These are phyloP conservation scores for Eremobia ochroleuca DNA, from an alignment of 2,888 invertebrate genomes.

Conservation along the genomic window DNA sequence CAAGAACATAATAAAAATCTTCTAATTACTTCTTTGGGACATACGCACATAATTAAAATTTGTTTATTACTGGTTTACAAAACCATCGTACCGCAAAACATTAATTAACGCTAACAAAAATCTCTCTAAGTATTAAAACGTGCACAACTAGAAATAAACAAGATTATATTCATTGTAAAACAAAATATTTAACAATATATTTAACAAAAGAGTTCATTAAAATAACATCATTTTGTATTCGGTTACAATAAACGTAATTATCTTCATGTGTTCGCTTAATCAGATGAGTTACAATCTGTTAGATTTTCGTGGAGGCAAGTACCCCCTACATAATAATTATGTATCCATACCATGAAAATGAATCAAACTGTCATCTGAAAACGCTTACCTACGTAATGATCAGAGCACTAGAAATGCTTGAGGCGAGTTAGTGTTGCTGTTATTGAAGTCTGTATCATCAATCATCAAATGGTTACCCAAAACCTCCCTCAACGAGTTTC, in stretches of 20 bases:
- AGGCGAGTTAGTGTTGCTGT: neutral
- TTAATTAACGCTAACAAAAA: slow-evolving; percentile 21
- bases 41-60: neutral
- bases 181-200: neutral
- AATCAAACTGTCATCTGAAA: slow-evolving; percentile 6
- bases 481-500: too few relatives aligned
- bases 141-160: slow-evolving; percentile 4
- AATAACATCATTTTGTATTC: neutral
- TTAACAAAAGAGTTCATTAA: slow-evolving; percentile 8
- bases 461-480: neutral
- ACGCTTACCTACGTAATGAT: too few relatives aligned
- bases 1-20: neutral
- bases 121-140: slow-evolving; percentile 9
- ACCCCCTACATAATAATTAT: too few relatives aligned
- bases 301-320: neutral
- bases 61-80: slow-evolving; percentile 3
- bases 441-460: too few relatives aligned
- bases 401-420: neutral
- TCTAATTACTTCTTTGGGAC: neutral
- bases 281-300: slow-evolving; percentile 5
- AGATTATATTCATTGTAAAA: neutral
- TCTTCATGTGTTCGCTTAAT: slow-evolving; percentile 2
- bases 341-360: neutral
- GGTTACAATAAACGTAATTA: slow-evolving; percentile 12
- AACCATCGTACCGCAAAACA: neutral